A percentile compares a stretch with the other conserved stretches of the same genome.
Conservation (phyloP, 2,797 vertebrate species). For the Mycteria americana region DNA sequence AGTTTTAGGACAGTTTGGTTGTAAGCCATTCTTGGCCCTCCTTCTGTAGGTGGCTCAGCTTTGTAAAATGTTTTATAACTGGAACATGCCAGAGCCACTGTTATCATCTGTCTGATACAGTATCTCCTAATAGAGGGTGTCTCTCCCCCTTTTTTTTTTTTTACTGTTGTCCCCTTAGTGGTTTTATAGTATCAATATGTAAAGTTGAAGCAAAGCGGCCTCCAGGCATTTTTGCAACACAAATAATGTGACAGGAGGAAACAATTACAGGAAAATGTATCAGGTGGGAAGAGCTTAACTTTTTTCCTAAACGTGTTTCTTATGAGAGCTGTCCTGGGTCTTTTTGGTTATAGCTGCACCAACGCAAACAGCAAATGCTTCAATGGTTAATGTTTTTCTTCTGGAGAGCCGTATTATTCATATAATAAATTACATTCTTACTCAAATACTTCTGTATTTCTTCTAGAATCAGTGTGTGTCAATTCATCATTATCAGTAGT, state of each 20-base stretch:
- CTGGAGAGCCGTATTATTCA: neutral
- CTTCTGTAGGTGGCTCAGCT: rapidly evolving
- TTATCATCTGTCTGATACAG: neutral
- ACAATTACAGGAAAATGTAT: neutral
- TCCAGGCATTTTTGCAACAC: neutral
- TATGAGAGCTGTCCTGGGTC: neutral
- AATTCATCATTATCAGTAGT: neutral
- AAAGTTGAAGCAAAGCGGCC: neutral
- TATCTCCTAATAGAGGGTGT: neutral
- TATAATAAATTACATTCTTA: neutral
- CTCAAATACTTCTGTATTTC: neutral
- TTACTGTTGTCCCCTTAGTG: neutral
- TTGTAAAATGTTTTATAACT: neutral
- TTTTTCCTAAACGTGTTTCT: neutral
- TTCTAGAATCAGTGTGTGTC: neutral
- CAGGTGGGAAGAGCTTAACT: neutral
- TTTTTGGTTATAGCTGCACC: neutral
- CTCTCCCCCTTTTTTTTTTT: neutral
- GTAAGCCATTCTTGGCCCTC: neutral
- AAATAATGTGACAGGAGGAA: neutral
- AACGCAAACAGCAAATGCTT: neutral
- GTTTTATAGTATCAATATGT: neutral
- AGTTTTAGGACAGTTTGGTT: neutral
- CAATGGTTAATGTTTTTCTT: neutral
- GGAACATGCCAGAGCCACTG: neutral